Evolutionary conservation across 2,797 vertebrate genomes (phyloP), one percentile per base, ranked within the genome.

Genomic region (Dendrocincla tyrannina): DNA sequence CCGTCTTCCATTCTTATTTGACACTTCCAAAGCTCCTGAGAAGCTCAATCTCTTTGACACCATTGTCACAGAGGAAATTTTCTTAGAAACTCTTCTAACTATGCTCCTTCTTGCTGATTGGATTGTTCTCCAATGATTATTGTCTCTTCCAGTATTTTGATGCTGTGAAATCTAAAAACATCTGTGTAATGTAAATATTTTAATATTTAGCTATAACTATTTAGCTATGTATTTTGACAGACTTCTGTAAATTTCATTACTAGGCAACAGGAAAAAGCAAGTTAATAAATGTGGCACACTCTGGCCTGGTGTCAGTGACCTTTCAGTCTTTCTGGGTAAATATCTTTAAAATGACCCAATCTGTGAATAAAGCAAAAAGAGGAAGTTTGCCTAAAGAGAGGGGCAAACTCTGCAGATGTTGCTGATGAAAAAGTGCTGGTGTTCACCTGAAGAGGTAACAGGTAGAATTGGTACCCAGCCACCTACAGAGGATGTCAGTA

Each of bases 51-150:
- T 37, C 27, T 59, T 92, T 96, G 68, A 86, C 85, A 91, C 24
- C 10, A 33, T 53, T 93, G 64, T 81, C 52, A 32, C 32, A 32
- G 30, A 32, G 52, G 78, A 53, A 64, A 0, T 1, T 89, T 95
- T 52, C 70, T 47, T 77, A 91, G 77, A n/a, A 94, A 62, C 16
- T 6, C 22, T 96, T 89, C 85, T 62, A 87, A 50, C n/a, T 19
- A 12, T 46, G 47, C 10, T 90, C 24, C 82, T 90, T 91, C 32
- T 92, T 95, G 47, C 56, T 90, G 89, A 94, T 97, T 97, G 96
- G n/a, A 64, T 95, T 69, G 7, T 70, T 91, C 62, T 86, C 39
- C 39, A 39, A 80, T 39, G 7, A 9, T 52, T 69, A 46, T 41
- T 96, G 87, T 44, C 41, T 88, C 55, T 95, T 94, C 33, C 70